Base-by-base conservation (phyloP, 1,140 invertebrate species). In the Pseudoatta argentina region DNA sequence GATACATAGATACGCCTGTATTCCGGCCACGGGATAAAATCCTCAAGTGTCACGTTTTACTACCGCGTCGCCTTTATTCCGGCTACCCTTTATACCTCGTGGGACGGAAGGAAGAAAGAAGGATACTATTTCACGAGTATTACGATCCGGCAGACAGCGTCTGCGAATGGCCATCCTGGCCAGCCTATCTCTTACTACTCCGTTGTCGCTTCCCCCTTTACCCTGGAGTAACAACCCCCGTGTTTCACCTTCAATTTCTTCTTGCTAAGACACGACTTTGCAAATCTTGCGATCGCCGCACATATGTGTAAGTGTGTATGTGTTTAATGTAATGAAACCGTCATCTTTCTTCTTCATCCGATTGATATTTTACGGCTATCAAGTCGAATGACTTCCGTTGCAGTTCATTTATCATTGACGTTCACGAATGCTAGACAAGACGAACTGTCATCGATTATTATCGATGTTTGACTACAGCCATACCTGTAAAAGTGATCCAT, bases 71-170 rank as follows among this genome's bases (percentile, higher is more conserved):
- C 57, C 76, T 89, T 87, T 73, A 89, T 87, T 59, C 86, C 86
- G 57, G 73, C 59, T 63, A 87, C 87, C 89, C 82, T 90, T 90
- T 91, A 88, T 86, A 75, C 55, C 82, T 77, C 67, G 55, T 77
- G 57, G 69, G 57, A 73, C 72, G 72, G 77, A 91, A 76, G 59
- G 75, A 85, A 89, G 87, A 86, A 89, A 87, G 66, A 88, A 82
- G 77, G 89, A 90, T 86, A 88, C 77, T 86, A 87, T 90, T 88
- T 87, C 89, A 79, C 76, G 59, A 64, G 82, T 86, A 90, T 91
- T 91, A 88, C 89, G 82, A 91, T 88, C 82, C 72, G 59, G 39
- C 63, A 64, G 59, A 63, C 71, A 90, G 64, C 75, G 61, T 90
- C 86, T 86, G 61, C 83, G 87, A 89, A 89, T 89, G 83, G 76